A percentile compares a stretch with the other conserved stretches of the same genome.
These are phyloP conservation scores for Hippolais icterina DNA, from an alignment of 2,113 vertebrate species.

Conservation along the genomic window DNA sequence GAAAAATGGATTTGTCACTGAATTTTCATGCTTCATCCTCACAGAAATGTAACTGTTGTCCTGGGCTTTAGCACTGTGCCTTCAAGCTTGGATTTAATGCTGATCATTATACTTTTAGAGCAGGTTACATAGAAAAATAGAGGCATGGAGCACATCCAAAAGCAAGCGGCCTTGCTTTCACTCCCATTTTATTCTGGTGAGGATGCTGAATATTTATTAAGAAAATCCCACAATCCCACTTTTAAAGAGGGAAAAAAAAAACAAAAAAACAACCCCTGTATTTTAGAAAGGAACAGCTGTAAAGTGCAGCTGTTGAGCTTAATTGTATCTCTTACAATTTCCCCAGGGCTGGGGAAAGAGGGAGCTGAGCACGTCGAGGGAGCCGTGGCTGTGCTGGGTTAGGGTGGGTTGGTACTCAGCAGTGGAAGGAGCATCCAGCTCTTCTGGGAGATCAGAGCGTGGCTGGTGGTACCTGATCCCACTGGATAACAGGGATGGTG, in stretches of 20 bases:
- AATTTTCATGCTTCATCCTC: conserved; percentile 62
- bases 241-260: background rate
- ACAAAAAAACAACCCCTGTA: background rate
- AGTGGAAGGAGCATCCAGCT: background rate
- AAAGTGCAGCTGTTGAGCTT: background rate
- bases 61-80: conserved; percentile 68
- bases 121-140: conserved; percentile 62
- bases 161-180: conserved; percentile 43
- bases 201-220: conserved; percentile 56
- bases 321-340: background rate
- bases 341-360: background rate
- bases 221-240: conserved; percentile 36
- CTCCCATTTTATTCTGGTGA: conserved; percentile 47
- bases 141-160: conserved; percentile 54
- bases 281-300: conserved; percentile 13
- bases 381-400: fast-evolving
- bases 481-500: background rate
- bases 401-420: background rate
- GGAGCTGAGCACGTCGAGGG: background rate
- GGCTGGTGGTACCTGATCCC: background rate
- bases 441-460: background rate
- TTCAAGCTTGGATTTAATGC: conserved; percentile 71
- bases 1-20: conserved; percentile 76
- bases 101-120: conserved; percentile 71
- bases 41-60: conserved; percentile 75